Conservation (phyloP, 1,140 invertebrate species). For the Cataglyphis hispanica region DNA sequence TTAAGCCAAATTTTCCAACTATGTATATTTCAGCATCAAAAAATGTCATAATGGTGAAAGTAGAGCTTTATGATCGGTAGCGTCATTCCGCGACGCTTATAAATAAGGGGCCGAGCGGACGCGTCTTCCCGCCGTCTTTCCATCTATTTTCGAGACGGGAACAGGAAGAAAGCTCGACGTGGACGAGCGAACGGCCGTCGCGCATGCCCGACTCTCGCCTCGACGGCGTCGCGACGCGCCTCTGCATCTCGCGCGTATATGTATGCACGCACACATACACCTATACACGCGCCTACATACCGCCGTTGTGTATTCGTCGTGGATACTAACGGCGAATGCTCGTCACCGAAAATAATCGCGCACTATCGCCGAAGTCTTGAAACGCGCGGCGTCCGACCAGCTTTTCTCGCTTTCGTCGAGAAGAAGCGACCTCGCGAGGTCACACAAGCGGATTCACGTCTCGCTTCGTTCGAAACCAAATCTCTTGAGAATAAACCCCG, state of each 20-base stretch:
- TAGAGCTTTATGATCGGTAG: slow-evolving; percentile 51
- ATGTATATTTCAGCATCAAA: neutral
- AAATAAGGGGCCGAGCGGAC: slow-evolving; percentile 66
- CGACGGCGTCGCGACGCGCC: slow-evolving; percentile 43
- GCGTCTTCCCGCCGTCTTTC: slow-evolving; percentile 59
- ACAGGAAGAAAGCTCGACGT: slow-evolving; percentile 67
- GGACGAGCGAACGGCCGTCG: slow-evolving; percentile 42
- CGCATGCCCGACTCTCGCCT: slow-evolving; percentile 64
- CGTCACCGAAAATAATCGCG: slow-evolving; percentile 74
- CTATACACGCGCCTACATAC: too few relatives aligned
- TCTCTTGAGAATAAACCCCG: neutral
- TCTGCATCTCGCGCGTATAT: slow-evolving; percentile 37
- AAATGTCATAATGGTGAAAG: slow-evolving; percentile 34
- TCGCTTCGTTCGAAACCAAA: slow-evolving; percentile 3
- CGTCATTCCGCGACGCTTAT: slow-evolving; percentile 56
- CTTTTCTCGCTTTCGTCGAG: slow-evolving; percentile 30
- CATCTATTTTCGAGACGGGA: slow-evolving; percentile 75
- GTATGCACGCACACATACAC: neutral
- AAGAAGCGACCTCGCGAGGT: slow-evolving; percentile 50
- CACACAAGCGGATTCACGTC: slow-evolving; percentile 35
- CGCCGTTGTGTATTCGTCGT: slow-evolving; percentile 52
- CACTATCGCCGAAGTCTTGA: slow-evolving; percentile 56
- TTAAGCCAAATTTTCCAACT: too few relatives aligned
- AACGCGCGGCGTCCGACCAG: slow-evolving; percentile 49
- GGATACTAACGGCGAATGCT: slow-evolving; percentile 72